phyloP scores from a whole-genome alignment of 2,113 vertebrate genomes.

The Piprites chloris region DNA sequence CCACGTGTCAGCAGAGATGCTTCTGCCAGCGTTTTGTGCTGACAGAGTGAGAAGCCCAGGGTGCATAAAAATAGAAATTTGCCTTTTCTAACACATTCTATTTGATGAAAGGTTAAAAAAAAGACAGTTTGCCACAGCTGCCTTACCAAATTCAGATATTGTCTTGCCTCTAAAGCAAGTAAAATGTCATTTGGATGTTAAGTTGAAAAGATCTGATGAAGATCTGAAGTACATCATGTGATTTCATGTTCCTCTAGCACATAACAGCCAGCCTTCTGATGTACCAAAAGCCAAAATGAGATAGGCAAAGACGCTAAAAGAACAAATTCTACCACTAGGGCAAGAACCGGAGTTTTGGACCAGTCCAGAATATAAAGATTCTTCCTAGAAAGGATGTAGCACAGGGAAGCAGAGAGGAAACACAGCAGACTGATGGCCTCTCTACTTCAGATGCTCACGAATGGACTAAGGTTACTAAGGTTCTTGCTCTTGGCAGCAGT shows the following conservation, averaged over 20 bases:
- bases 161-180: neutral
- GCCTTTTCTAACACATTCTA: neutral
- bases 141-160: neutral
- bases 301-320: neutral
- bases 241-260: neutral
- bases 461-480: neutral
- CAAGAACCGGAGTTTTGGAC: neutral
- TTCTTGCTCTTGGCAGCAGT: neutral
- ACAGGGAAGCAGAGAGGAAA: neutral
- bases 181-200: neutral
- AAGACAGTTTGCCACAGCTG: neutral
- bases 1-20: neutral
- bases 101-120: neutral
- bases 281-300: neutral
- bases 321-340: neutral
- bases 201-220: neutral
- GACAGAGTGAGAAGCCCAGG: neutral
- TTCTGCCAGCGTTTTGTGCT: neutral
- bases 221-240: neutral
- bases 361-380: neutral
- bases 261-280: neutral
- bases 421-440: neutral
- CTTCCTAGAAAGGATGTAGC: neutral
- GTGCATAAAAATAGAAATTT: neutral
- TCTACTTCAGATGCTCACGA: rapidly evolving